A percentile compares a stretch with the other conserved stretches of the same genome.
These are phyloP conservation scores for Tuta absoluta DNA, from an alignment of 2,888 invertebrate species.

Conservation along the genomic window DNA sequence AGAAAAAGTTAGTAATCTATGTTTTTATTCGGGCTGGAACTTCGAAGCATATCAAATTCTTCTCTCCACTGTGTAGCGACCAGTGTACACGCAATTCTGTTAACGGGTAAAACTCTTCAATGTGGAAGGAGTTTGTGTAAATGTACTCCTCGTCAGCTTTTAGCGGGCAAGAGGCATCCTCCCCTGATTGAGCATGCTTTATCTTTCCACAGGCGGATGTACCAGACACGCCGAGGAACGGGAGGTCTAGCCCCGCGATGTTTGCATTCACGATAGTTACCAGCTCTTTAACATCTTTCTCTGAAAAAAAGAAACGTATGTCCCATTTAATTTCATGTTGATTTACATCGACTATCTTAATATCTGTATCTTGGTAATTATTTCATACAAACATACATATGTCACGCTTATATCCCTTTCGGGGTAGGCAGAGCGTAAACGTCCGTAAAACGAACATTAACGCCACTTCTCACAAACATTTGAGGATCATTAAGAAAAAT, in stretches of 20 bases:
- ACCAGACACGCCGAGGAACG: constrained; percentile 87
- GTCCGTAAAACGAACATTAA: no score
- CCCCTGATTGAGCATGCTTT: constrained; percentile 60
- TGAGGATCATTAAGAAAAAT: no score
- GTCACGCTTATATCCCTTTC: no score
- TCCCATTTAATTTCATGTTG: no score
- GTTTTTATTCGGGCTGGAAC: constrained; percentile 81
- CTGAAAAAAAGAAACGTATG: constrained; percentile 40
- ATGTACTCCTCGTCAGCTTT: constrained; percentile 83
- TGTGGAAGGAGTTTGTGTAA: constrained; percentile 82
- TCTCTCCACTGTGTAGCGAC: constrained; percentile 74
- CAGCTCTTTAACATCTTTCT: constrained; percentile 70
- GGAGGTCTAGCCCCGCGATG: constrained; percentile 82
- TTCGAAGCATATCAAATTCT: constrained; percentile 83
- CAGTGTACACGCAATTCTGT: constrained; percentile 81
- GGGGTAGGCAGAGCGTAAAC: no score
- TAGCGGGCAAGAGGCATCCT: constrained; percentile 83
- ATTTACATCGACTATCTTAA: no score
- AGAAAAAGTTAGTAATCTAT: no score
- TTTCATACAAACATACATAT: no score
- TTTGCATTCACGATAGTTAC: constrained; percentile 77
- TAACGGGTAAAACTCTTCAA: constrained; percentile 73
- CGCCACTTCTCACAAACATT: no score
- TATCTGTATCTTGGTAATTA: no score
- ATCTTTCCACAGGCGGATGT: constrained; percentile 83